These are phyloP conservation scores for Melanostigma gelatinosum DNA, from an alignment of 2,113 vertebrate species.

Conservation along the genomic window DNA sequence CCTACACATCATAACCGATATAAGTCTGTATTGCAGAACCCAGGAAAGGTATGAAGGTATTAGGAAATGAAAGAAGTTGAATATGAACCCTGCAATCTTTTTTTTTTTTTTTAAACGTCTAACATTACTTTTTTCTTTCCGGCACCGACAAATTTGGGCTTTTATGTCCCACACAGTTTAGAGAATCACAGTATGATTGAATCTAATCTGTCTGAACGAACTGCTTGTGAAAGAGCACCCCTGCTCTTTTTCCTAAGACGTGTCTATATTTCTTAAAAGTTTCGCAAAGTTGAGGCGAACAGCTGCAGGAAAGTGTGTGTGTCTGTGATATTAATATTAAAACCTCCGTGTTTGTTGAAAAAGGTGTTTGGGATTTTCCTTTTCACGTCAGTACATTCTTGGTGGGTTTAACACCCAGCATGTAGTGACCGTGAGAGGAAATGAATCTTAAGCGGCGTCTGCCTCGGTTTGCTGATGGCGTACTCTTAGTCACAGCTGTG, in stretches of 20 bases:
- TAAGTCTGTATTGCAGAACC: not conserved
- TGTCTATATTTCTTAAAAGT: not conserved
- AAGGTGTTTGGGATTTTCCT: conserved; percentile 17
- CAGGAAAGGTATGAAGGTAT: not conserved
- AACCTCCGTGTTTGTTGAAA: not conserved
- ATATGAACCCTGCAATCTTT: not conserved
- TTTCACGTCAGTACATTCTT: conserved; percentile 18
- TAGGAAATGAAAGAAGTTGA: not conserved
- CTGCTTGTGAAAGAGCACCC: not conserved
- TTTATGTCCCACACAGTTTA: not conserved
- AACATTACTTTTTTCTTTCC: not conserved
- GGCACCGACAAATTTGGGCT: not conserved
- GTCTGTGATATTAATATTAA: not conserved
- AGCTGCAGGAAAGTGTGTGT: not conserved
- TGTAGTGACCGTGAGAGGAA: conserved; percentile 19
- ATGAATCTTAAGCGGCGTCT: conserved; percentile 4
- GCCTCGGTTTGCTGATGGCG: not conserved
- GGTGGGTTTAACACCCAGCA: conserved; percentile 16
- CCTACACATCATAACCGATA: not conserved
- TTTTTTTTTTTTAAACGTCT: not conserved
- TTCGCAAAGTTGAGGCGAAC: not conserved
- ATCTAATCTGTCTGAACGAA: conserved; percentile 1
- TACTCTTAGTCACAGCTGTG: conserved; percentile 11
- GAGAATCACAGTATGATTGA: not conserved
- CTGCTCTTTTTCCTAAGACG: not conserved